phyloP scores from a whole-genome alignment of 2,888 invertebrate genomes.

The Acholoe squamosa region DNA sequence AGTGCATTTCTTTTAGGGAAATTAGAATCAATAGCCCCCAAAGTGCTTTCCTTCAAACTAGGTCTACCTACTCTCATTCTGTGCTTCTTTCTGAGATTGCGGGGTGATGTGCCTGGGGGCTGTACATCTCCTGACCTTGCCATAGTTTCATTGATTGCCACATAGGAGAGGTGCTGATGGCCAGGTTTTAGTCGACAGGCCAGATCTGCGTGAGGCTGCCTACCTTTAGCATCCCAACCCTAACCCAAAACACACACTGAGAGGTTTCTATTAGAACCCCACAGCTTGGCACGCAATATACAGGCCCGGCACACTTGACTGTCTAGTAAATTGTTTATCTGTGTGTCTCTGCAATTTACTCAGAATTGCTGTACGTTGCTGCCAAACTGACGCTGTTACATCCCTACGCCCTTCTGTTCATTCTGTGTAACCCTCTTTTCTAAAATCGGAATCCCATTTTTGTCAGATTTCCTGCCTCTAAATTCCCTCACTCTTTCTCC shows the following conservation, averaged over 20 bases:
- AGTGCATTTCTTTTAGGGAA: neutral
- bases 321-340: neutral
- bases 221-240: neutral
- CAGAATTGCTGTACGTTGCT: too few relatives aligned
- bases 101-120: neutral
- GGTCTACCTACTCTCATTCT: neutral
- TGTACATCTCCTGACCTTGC: neutral
- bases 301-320: neutral
- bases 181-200: neutral
- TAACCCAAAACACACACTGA: neutral
- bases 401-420: too few relatives aligned
- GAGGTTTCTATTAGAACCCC: neutral
- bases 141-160: neutral
- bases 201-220: neutral
- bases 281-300: neutral
- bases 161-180: neutral
- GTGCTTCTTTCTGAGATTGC: neutral
- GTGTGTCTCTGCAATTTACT: too few relatives aligned
- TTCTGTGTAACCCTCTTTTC: too few relatives aligned
- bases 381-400: too few relatives aligned
- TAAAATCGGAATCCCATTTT: too few relatives aligned
- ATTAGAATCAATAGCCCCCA: neutral
- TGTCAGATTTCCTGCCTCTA: too few relatives aligned
- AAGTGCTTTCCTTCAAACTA: neutral
- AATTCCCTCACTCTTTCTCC: too few relatives aligned